phyloP scores from a whole-genome alignment of 2,888 invertebrate species.

The Caenorhabditis sulstoni region DNA sequence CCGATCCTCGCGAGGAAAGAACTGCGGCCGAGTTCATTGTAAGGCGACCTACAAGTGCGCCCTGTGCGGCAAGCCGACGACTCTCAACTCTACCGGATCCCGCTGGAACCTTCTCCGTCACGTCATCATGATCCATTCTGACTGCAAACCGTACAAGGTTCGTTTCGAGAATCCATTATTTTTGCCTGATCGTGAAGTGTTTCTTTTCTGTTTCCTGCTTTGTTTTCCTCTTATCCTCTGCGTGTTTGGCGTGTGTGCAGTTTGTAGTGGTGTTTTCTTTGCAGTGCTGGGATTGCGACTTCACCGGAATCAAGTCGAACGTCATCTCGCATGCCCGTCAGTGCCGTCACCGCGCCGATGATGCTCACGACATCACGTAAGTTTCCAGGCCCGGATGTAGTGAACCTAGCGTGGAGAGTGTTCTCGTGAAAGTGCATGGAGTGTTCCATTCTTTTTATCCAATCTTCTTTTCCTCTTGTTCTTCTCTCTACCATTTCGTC shows the following conservation, averaged over 20 bases:
- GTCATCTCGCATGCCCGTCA: constrained; percentile 69
- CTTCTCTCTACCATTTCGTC: background rate
- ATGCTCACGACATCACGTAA: constrained; percentile 68
- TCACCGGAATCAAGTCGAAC: constrained; percentile 69
- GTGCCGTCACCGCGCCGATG: constrained; percentile 63
- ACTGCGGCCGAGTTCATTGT: constrained; percentile 68
- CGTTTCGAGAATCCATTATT: background rate
- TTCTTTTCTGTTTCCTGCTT: constrained; percentile 13
- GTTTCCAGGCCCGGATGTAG: constrained; percentile 12
- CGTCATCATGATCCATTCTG: constrained; percentile 71
- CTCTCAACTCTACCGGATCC: constrained; percentile 69
- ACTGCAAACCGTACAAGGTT: constrained; percentile 68
- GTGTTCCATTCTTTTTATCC: constrained; percentile 1
- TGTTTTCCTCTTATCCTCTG: background rate
- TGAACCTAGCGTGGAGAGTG: constrained; percentile 22
- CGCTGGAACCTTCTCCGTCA: constrained; percentile 69
- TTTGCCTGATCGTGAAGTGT: constrained; percentile 29
- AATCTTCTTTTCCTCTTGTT: too few relatives aligned
- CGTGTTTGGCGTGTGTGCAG: constrained; percentile 32
- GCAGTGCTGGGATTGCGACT: constrained; percentile 69
- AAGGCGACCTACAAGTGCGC: constrained; percentile 71
- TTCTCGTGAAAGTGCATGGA: constrained; percentile 22
- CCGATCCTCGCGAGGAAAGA: constrained; percentile 66
- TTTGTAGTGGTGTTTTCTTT: constrained; percentile 51
- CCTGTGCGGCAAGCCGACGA: constrained; percentile 68